Evolutionary conservation across 2,888 invertebrate species (phyloP), one percentile per base, ranked within the genome.

Genomic region (Dilophus febrilis): DNA sequence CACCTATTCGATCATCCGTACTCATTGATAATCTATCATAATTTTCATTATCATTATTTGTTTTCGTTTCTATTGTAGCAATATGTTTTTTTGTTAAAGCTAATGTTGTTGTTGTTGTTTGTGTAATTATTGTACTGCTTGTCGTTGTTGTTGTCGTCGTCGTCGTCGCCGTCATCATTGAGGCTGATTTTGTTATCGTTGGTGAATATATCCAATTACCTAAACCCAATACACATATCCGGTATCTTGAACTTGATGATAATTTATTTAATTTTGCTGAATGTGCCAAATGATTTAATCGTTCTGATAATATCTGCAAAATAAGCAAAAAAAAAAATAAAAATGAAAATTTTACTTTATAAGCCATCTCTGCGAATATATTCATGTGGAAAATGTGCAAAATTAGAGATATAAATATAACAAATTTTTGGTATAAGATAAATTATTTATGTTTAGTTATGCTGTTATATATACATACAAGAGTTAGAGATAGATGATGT

Each of bases 191-290:
- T n/a, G 53, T 54, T n/a, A 54, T 51, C 44, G 55, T 51, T 30
- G 56, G 54, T 50, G 56, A 51, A 53, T 70, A 59, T 53, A 70
- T 57, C 73, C 79, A 78, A 64, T 78, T 82, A 43, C 85, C 85
- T 44, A 84, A 65, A n/a, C 86, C 88, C 51, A 86, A 68, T 40
- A 91, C 85, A 61, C 90, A 91, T 52, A 91, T 79, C 45, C 78
- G 70, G 62, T 90, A 91, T 47, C 78, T 74, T 3, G 82, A 81
- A 52, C 80, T 84, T 3, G 88, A 77, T 45, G 71, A 71, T 47
- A 91, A 66, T 54, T 78, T 77, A 41, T 72, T 72, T 38, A 90
- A 68, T 58, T 77, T 77, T 42, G 80, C 74, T 10, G 80, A 77
- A 49, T 85, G 73, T 2, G 77, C 72, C 38, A 72, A 72, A 29